Base-by-base conservation (phyloP, 2,113 vertebrate genomes). In the Thunnus maccoyii region DNA sequence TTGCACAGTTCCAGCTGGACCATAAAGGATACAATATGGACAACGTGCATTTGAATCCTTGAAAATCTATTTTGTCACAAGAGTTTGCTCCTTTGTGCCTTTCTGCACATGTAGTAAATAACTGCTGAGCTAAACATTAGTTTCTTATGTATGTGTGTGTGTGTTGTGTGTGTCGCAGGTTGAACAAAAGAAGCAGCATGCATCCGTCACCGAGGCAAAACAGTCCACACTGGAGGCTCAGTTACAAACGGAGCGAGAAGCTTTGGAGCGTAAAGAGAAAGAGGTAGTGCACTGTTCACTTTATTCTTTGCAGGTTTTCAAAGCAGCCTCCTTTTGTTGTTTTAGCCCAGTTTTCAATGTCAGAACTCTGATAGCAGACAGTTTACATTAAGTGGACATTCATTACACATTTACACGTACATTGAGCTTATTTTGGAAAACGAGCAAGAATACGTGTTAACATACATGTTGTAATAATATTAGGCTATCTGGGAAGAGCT, bases 221-320 rank as follows among this genome's bases (percentile, higher is more conserved):
- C 95, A 97, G 51, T 89, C 96, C 77, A 95, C 96, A 16, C 93
- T 99, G 83, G 97, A 99, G 94, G 91, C 95, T 73, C 97, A 98
- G 46, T 83, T 99, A 46, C 98, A 99, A 86, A 98, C 96, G 0
- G 98, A 99, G 86, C 94, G 97, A 93, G 98, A 99, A 83, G 98
- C 98, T 82, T 94, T 98, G 93, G 98, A 99, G 91, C 94, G 98
- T 89, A 99, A 99, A 83, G 97, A 99, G 90, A 99, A 98, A 71
- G 98, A 99, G 97, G 98, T 99, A 95, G 62, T 30, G 67, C 64
- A 22, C 60, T n/a, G 32, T 47, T 74, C 55, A 55, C 6, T 67
- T 41, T 76, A 9, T 12, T 20, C 12, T 69, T 46, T 61, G 14
- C 41, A 25, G 14, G 30, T 65, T 55, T 75, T 25, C 9, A 10